A percentile compares a stretch with the other conserved stretches of the same genome.
Conservation (phyloP, 2,113 vertebrate genomes). For the Zootoca vivipara region DNA sequence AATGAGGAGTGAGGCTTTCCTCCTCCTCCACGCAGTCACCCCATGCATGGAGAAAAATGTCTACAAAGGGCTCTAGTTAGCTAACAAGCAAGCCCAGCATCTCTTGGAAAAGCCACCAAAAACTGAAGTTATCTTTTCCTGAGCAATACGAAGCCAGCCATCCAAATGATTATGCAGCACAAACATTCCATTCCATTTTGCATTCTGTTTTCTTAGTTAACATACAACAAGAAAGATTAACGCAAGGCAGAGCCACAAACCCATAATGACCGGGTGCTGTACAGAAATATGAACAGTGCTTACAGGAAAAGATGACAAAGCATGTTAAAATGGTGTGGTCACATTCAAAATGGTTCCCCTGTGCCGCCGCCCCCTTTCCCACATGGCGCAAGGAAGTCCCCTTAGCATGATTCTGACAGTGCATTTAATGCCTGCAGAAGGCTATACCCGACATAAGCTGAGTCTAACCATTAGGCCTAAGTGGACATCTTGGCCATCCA, state of each 20-base stretch:
- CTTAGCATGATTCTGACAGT: slow-evolving; percentile 79
- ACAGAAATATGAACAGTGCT: slow-evolving; percentile 40
- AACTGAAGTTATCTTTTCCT: slow-evolving; percentile 16
- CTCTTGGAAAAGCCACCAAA: not conserved
- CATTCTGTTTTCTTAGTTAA: slow-evolving; percentile 64
- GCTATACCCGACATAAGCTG: slow-evolving; percentile 72
- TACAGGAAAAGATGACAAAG: slow-evolving; percentile 71
- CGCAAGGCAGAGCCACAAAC: slow-evolving; percentile 60
- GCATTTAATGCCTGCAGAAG: slow-evolving; percentile 81
- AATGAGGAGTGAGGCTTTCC: not conserved
- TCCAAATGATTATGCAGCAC: slow-evolving; percentile 43
- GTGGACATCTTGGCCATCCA: too few species aligned
- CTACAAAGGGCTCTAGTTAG: slow-evolving; percentile 8
- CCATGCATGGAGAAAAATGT: not conserved
- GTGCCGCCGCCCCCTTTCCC: slow-evolving; percentile 61
- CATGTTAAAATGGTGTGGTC: slow-evolving; percentile 51
- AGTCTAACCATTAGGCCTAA: slow-evolving; percentile 77
- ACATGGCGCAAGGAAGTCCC: slow-evolving; percentile 76
- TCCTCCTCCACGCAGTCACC: not conserved
- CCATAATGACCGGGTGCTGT: slow-evolving; percentile 56
- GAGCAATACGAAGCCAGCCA: not conserved
- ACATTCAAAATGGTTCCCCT: slow-evolving; percentile 75
- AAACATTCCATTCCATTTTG: slow-evolving; percentile 57
- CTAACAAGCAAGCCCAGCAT: slow-evolving; percentile 3
- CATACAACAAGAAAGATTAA: slow-evolving; percentile 36